These are phyloP conservation scores for Alaudala cheleensis DNA, from an alignment of 2,113 vertebrate species.

Conservation along the genomic window DNA sequence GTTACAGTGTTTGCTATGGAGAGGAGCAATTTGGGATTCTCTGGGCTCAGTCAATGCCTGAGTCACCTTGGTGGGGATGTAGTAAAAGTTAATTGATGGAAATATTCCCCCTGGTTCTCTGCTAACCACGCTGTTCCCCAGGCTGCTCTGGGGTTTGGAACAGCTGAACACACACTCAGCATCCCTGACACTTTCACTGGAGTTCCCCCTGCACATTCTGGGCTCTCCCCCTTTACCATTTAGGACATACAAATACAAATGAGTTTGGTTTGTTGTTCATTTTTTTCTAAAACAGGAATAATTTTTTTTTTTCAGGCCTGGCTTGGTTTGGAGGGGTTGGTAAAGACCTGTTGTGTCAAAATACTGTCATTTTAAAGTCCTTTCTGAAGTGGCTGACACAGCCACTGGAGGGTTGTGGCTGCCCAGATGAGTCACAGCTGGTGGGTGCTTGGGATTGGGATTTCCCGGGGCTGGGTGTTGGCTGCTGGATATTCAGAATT, in stretches of 20 bases:
- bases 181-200: background rate
- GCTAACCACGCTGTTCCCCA: background rate
- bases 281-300: background rate
- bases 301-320: background rate
- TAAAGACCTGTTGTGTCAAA: background rate
- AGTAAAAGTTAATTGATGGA: background rate
- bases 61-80: background rate
- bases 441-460: background rate
- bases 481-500: background rate
- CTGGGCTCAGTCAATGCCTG: background rate
- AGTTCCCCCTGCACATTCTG: background rate
- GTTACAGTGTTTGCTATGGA: background rate
- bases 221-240: rapidly evolving
- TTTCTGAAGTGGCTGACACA: background rate
- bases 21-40: background rate
- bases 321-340: background rate
- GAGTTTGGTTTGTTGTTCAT: background rate
- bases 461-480: background rate
- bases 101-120: background rate
- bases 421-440: background rate
- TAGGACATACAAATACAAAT: background rate
- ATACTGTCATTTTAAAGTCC: background rate
- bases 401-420: background rate
- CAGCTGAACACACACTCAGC: background rate
- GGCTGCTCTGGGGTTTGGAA: background rate